Evolutionary conservation across 2,888 invertebrate genomes (phyloP), one percentile per base, ranked within the genome.

Genomic region (Pyrocoelia pectoralis): DNA sequence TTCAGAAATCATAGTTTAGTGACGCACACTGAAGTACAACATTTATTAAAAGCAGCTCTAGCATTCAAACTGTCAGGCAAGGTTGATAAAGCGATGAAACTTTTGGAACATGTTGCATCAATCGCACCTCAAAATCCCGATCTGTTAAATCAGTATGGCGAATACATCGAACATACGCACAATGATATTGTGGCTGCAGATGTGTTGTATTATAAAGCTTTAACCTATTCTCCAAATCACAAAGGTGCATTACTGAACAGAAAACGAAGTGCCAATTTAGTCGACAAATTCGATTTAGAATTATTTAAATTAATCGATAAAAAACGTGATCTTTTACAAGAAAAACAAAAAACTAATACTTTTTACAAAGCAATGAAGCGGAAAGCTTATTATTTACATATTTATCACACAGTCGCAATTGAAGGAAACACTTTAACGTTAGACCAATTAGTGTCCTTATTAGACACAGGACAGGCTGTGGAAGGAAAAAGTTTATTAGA

Each of bases 381-480:
- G 77, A 97, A 98, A 80, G 95, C 95, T 1, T 98, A 97, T 80
- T 97, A 95, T 79, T 89, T 93, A 76, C 96, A 98, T 77, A 95
- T 98, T 66, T 97, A 97, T 80, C 98, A 98, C 77, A 96, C 97
- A 0, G 97, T 97, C 14, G 98, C 94, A 17, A 96, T 98, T 68
- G 98, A 98, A 83, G 98, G 98, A 0, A 98, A 98, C 77, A 98
- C 98, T 0, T 94, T 99, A 92, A 93, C 94, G 1, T 84, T 98
- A 41, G 89, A 92, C 15, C 95, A 98, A 80, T 94, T 98, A 0
- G 86, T 97, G 68, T 92, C 93, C 60, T 89, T 98, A 65, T 84
- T 98, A 15, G 98, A 98, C 82, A 98, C 97, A 0, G 87, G 92
- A 46, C 87, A 93, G 74, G 93, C 91, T 0, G 92, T 96, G 0